Percentiles rank a stretch among this genome's conserved stretches.
Conservation (phyloP, 2,888 invertebrate species). For the Entomobrya proxima region DNA sequence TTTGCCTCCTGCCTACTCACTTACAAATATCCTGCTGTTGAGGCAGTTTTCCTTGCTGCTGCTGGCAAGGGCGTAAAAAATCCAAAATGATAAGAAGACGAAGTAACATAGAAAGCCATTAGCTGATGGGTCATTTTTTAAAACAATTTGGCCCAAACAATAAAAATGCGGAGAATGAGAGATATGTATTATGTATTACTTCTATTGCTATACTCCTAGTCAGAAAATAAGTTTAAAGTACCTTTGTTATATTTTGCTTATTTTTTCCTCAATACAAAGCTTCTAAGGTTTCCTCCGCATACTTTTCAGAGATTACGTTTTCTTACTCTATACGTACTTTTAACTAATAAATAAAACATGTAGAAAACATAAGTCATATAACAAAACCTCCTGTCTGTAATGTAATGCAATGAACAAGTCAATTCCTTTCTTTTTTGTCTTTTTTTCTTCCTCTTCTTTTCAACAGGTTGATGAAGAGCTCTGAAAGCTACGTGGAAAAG, state of each 20-base stretch:
- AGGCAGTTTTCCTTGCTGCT: constrained; percentile 44
- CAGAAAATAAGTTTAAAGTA: no score
- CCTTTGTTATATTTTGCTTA: no score
- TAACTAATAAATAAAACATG: constrained; percentile 3
- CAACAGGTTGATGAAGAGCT: constrained; percentile 61
- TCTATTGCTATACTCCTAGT: constrained; percentile 43
- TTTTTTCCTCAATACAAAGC: background rate
- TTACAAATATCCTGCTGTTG: constrained; percentile 62
- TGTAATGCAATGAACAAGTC: constrained; percentile 55
- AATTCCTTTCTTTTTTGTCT: constrained; percentile 49
- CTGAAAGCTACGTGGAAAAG: constrained; percentile 65
- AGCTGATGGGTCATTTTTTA: constrained; percentile 67
- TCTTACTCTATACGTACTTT: background rate
- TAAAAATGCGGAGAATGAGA: constrained; percentile 64
- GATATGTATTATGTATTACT: background rate
- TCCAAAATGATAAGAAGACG: constrained; percentile 61
- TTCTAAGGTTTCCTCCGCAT: constrained; percentile 19
- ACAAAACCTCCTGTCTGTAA: background rate
- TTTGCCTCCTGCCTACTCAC: constrained; percentile 56
- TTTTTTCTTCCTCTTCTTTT: constrained; percentile 20
- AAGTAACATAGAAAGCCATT: constrained; percentile 63
- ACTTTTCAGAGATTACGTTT: constrained; percentile 51
- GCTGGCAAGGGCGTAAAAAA: constrained; percentile 65
- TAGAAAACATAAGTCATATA: background rate
- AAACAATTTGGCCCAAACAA: constrained; percentile 66